phyloP scores from a whole-genome alignment of 1,140 invertebrate genomes.

The Ditylenchus dipsaci region DNA sequence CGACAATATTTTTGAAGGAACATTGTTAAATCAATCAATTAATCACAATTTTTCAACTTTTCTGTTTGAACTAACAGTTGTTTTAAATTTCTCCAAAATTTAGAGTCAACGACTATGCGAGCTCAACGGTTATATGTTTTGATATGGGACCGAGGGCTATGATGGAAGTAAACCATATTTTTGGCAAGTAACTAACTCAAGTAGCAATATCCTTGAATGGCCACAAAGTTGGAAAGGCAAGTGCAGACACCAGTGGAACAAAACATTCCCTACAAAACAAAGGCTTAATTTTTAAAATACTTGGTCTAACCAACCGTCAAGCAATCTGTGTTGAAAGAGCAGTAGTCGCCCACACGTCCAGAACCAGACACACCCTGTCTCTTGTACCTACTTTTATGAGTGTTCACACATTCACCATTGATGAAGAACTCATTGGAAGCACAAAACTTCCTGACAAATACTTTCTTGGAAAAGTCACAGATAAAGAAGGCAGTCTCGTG shows the following conservation, averaged over 20 bases:
- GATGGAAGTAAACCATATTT: too few relatives aligned
- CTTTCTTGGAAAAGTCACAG: constrained; percentile 40
- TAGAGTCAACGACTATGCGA: too few relatives aligned
- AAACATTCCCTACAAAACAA: constrained; percentile 53
- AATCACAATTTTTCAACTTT: too few relatives aligned
- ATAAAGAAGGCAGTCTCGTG: constrained; percentile 49
- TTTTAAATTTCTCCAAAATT: too few relatives aligned
- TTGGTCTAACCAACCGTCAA: constrained; percentile 37
- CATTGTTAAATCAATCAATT: too few relatives aligned
- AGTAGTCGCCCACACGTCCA: constrained; percentile 53
- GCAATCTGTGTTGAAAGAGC: constrained; percentile 56
- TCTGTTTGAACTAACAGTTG: too few relatives aligned
- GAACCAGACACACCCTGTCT: constrained; percentile 54
- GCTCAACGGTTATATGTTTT: too few relatives aligned
- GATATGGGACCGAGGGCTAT: too few relatives aligned
- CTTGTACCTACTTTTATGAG: constrained; percentile 41
- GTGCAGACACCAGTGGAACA: constrained; percentile 56
- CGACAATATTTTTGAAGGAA: too few relatives aligned
- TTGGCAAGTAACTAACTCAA: constrained; percentile 42
- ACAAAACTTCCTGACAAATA: constrained; percentile 37
- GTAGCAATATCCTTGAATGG: constrained; percentile 57
- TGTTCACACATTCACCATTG: constrained; percentile 43
- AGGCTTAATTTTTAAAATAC: neutral
- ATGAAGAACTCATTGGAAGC: constrained; percentile 48
- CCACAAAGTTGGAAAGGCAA: constrained; percentile 54